These are phyloP conservation scores for Saxicola maurus DNA, from an alignment of 2,797 vertebrate genomes.

Conservation along the genomic window DNA sequence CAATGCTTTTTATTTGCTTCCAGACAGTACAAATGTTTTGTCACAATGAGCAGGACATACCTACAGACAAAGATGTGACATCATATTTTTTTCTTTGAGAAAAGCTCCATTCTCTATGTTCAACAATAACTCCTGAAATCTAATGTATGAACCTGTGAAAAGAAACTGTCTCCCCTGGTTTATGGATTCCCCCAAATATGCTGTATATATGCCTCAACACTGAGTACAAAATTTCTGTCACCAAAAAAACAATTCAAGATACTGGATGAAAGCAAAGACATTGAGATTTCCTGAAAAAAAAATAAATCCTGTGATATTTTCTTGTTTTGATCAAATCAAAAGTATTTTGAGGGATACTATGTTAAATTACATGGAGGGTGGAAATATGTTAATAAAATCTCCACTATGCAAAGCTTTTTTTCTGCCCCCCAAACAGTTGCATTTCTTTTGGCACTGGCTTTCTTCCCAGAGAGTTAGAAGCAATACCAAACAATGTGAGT, in stretches of 20 bases:
- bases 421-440: background rate
- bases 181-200: background rate
- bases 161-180: background rate
- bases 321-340: background rate
- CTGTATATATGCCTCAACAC: background rate
- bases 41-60: background rate
- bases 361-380: background rate
- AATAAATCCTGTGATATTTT: background rate
- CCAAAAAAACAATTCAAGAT: background rate
- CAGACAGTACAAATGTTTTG: background rate
- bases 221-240: background rate
- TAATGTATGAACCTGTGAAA: background rate
- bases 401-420: background rate
- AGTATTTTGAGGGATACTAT: background rate
- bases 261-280: background rate
- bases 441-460: background rate
- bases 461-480: background rate
- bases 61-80: background rate
- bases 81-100: background rate
- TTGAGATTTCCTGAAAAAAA: background rate
- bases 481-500: background rate
- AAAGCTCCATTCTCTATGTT: background rate
- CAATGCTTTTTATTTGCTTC: background rate
- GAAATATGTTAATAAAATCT: background rate
- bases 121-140: background rate